phyloP scores from a whole-genome alignment of 1,140 invertebrate genomes.

The Cherax destructor region DNA sequence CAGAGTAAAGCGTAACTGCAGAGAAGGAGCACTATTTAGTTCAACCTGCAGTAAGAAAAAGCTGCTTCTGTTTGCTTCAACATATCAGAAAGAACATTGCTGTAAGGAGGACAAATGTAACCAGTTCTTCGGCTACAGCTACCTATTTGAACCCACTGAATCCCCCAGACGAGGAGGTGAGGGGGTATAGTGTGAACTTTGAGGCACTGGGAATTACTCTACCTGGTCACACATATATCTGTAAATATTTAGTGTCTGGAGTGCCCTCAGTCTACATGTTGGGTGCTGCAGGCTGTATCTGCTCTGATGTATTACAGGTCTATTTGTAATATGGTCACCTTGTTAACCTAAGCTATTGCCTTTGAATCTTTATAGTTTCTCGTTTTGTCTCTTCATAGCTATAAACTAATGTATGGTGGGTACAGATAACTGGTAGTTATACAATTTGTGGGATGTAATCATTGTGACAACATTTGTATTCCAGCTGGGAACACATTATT shows the following conservation, averaged over 20 bases:
- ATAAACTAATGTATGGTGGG: too few species aligned
- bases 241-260: background rate
- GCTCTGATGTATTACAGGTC: background rate
- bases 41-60: background rate
- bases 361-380: too few species aligned
- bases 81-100: background rate
- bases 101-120: constrained; percentile 9
- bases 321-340: background rate
- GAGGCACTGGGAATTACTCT: background rate
- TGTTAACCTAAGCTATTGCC: background rate
- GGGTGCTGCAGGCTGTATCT: background rate
- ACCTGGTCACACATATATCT: background rate
- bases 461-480: too few species aligned
- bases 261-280: background rate
- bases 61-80: background rate
- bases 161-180: background rate
- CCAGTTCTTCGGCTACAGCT: background rate
- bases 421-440: too few species aligned
- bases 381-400: too few species aligned
- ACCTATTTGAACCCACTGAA: background rate
- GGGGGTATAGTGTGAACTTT: background rate
- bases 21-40: background rate
- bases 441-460: too few species aligned
- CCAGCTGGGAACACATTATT: too few species aligned
- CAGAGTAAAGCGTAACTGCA: background rate